Conservation (phyloP, 92 coral and sea anemone species). For the Porites evermanni region DNA sequence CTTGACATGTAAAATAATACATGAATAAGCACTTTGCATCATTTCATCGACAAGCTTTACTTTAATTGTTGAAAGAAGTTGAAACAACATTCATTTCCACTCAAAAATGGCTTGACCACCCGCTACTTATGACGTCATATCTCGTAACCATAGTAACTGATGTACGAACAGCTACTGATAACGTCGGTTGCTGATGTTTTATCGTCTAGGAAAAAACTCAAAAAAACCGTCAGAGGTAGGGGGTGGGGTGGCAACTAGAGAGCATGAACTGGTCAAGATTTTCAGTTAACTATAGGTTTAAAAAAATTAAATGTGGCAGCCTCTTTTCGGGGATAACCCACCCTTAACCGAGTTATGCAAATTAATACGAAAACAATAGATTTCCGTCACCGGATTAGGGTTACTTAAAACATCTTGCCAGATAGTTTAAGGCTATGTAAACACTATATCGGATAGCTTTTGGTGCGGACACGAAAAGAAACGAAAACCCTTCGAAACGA, state of each 20-base stretch:
- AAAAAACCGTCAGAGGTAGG: neutral
- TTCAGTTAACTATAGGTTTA: neutral
- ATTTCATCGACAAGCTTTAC: no score
- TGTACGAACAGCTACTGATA: no score
- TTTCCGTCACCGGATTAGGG: neutral
- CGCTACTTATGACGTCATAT: no score
- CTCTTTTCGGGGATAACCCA: neutral
- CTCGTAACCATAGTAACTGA: no score
- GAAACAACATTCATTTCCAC: no score
- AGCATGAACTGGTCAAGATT: neutral
- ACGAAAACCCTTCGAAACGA: neutral
- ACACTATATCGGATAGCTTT: neutral
- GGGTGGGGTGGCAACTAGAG: neutral
- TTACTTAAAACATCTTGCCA: no score
- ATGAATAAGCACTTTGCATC: no score
- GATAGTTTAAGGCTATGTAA: neutral
- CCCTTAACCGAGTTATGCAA: neutral
- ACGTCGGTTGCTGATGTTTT: no score
- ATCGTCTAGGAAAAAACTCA: no score
- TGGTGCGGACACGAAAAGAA: neutral
- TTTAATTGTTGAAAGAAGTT: no score
- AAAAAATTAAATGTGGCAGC: neutral
- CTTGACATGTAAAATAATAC: no score
- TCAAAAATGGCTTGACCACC: no score
- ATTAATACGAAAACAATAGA: constrained; percentile 6